Percentiles rank a stretch among this genome's conserved stretches.
These are phyloP conservation scores for Falcaria lacertinaria DNA, from an alignment of 2,888 invertebrate species.

Conservation along the genomic window DNA sequence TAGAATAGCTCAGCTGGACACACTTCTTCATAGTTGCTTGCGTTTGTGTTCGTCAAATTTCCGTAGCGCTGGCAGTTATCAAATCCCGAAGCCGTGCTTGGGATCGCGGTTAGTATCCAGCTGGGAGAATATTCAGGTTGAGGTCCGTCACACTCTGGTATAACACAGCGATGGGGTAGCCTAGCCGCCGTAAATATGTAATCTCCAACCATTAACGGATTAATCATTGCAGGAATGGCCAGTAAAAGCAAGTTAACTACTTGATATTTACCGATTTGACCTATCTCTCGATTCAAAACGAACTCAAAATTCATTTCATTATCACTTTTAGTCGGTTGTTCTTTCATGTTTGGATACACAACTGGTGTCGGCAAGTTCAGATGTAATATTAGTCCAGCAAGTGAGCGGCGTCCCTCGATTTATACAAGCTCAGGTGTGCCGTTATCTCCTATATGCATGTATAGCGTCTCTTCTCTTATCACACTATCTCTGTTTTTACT, in stretches of 20 bases:
- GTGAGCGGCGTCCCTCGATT: neutral
- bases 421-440: neutral
- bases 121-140: constrained; percentile 46
- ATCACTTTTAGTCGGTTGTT: constrained; percentile 32
- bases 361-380: constrained; percentile 9
- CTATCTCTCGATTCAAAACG: constrained; percentile 53
- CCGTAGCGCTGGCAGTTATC: constrained; percentile 57
- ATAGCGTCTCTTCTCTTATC: constrained; percentile 24
- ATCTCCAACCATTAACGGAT: constrained; percentile 62
- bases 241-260: constrained; percentile 46
- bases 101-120: constrained; percentile 59
- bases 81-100: constrained; percentile 43
- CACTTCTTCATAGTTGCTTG: constrained; percentile 11
- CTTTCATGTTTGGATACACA: constrained; percentile 37
- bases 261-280: constrained; percentile 63
- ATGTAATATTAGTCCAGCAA: constrained; percentile 5
- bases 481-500: constrained; percentile 8
- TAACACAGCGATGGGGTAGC: constrained; percentile 53
- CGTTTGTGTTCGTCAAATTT: constrained; percentile 18
- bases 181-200: constrained; percentile 64
- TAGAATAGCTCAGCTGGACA: constrained; percentile 55
- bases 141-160: constrained; percentile 53
- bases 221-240: constrained; percentile 47
- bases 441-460: constrained; percentile 11
- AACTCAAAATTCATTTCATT: constrained; percentile 45